Evolutionary conservation across 2,888 invertebrate genomes (phyloP).

Genomic region (Cancer borealis): DNA sequence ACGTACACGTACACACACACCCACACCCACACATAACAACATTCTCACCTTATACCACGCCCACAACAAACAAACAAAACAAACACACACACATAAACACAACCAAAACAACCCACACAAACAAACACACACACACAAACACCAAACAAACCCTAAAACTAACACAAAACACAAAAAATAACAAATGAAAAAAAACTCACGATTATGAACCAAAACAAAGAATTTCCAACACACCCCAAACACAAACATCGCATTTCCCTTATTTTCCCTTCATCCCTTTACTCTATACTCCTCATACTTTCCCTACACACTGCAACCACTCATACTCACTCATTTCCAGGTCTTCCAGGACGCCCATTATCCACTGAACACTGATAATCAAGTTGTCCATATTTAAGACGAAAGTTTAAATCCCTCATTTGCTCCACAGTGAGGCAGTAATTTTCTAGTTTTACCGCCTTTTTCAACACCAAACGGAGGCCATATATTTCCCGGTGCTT

Average conservation of each 20-base stretch:
- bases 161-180: not conserved
- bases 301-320: not conserved
- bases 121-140: not conserved
- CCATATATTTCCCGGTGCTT: constrained; percentile 76
- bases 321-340: constrained; percentile 75
- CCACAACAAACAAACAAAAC: not conserved
- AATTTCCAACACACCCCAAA: constrained; percentile 69
- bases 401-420: constrained; percentile 73
- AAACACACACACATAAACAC: not conserved
- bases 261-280: not conserved
- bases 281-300: too few relatives aligned
- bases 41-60: not conserved
- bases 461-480: constrained; percentile 72
- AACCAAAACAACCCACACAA: not conserved
- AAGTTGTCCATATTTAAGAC: constrained; percentile 76
- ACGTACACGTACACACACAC: not conserved
- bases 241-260: not conserved
- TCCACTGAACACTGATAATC: constrained; percentile 76
- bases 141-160: not conserved
- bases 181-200: constrained; percentile 63
- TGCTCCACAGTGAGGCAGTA: constrained; percentile 75
- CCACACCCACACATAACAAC: not conserved
- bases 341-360: constrained; percentile 76
- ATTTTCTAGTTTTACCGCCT: constrained; percentile 75
- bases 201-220: constrained; percentile 71